Percentiles rank a stretch among this genome's conserved stretches.
These are phyloP conservation scores for Patella caerulea DNA, from an alignment of 2,888 invertebrate genomes.

Conservation along the genomic window DNA sequence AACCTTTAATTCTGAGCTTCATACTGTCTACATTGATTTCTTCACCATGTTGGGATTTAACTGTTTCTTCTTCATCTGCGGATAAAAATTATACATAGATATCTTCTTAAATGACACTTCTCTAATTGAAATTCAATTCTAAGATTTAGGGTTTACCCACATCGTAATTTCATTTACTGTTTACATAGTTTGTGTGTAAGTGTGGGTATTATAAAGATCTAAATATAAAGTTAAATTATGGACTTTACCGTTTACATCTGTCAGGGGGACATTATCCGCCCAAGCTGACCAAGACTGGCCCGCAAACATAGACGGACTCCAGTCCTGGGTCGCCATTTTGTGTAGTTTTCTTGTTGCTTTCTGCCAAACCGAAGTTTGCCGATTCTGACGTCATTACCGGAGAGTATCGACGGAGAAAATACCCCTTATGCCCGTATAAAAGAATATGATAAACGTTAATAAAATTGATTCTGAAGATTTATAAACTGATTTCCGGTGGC, in stretches of 20 bases:
- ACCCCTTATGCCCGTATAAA: not conserved
- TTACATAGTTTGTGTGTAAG: no score
- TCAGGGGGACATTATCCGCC: constrained; percentile 63
- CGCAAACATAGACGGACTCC: constrained; percentile 71
- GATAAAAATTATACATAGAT: constrained; percentile 36
- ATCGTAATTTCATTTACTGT: no score
- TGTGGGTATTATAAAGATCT: no score
- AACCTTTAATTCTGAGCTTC: constrained; percentile 65
- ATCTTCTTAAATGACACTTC: constrained; percentile 12
- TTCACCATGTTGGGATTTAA: constrained; percentile 30
- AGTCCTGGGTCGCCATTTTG: constrained; percentile 72
- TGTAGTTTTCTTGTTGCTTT: constrained; percentile 68
- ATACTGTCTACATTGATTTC: constrained; percentile 53
- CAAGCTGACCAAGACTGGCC: constrained; percentile 71
- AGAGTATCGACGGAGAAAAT: constrained; percentile 32
- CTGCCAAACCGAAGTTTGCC: constrained; percentile 62
- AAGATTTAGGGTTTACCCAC: no score
- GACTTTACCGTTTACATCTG: constrained; percentile 54
- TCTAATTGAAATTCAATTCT: not conserved
- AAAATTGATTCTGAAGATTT: no score
- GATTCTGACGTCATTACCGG: constrained; percentile 68
- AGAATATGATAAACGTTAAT: no score
- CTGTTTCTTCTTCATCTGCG: constrained; percentile 46
- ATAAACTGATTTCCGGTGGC: no score
- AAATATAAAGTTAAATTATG: constrained; percentile 18